Conservation (phyloP, 2,888 invertebrate genomes). For the Venusia cambrica region DNA sequence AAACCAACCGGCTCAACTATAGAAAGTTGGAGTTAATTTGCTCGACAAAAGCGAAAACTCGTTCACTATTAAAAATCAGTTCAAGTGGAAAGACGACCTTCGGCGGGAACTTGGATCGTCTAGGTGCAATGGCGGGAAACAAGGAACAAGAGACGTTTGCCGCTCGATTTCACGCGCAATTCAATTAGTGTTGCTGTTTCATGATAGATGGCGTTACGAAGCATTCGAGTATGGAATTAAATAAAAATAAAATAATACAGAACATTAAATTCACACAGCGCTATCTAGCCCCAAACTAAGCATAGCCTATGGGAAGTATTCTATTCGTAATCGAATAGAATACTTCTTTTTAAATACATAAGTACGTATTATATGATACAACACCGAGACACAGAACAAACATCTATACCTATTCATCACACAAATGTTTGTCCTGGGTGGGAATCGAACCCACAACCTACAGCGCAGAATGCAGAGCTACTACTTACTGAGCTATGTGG, state of each 20-base stretch:
- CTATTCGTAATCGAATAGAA: no score
- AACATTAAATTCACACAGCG: no score
- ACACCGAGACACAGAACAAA: no score
- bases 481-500: no score
- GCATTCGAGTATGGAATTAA: conserved; percentile 17
- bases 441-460: no score
- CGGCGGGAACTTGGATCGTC: conserved; percentile 52
- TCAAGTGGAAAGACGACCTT: conserved; percentile 72
- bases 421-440: no score
- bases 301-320: no score
- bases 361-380: neutral
- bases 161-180: conserved; percentile 79
- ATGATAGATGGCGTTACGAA: conserved; percentile 63
- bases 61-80: conserved; percentile 78
- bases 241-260: no score
- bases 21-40: conserved; percentile 65
- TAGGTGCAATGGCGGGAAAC: conserved; percentile 68
- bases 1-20: conserved; percentile 35
- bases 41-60: conserved; percentile 66
- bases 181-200: conserved; percentile 72
- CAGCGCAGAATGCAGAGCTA: no score
- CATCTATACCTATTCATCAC: no score
- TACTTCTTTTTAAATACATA: neutral
- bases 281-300: no score
- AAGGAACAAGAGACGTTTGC: conserved; percentile 73